A percentile compares a stretch with the other conserved stretches of the same genome.
Evolutionary conservation across 2,888 invertebrate species (phyloP).

Genomic region (Lamproptera curius): DNA sequence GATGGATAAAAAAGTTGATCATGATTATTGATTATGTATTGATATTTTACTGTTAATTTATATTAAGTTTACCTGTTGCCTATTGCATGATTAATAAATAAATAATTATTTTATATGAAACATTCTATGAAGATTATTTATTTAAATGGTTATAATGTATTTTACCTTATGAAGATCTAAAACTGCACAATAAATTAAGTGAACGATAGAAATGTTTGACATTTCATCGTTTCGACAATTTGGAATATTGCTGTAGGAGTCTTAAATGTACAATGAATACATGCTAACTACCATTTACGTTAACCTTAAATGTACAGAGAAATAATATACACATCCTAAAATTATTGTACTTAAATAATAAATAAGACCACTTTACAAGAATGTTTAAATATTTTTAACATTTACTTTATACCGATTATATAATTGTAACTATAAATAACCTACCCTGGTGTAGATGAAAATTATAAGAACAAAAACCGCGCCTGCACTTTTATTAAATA

Average conservation of each 20-base stretch:
- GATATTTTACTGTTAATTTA: no score
- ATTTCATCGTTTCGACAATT: slow-evolving; percentile 41
- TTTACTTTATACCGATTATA: neutral
- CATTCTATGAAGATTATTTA: slow-evolving; percentile 23
- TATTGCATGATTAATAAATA: no score
- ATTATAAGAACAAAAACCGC: no score
- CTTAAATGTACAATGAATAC: neutral
- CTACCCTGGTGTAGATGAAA: no score
- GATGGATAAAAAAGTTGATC: no score
- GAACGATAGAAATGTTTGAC: slow-evolving; percentile 48
- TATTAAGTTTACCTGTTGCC: no score
- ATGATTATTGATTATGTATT: no score
- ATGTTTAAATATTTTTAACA: no score
- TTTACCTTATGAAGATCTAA: neutral
- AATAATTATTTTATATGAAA: neutral
- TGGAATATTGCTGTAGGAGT: slow-evolving; percentile 67
- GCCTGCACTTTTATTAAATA: no score
- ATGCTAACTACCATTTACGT: slow-evolving; percentile 1
- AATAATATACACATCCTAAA: neutral
- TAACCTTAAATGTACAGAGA: slow-evolving; percentile 4
- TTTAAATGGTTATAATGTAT: slow-evolving; percentile 29
- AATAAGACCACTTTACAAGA: no score
- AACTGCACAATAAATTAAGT: neutral
- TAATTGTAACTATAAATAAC: no score
- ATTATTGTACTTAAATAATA: no score